These are phyloP conservation scores for Jacana jacana DNA, from an alignment of 2,113 vertebrate species.

Conservation along the genomic window DNA sequence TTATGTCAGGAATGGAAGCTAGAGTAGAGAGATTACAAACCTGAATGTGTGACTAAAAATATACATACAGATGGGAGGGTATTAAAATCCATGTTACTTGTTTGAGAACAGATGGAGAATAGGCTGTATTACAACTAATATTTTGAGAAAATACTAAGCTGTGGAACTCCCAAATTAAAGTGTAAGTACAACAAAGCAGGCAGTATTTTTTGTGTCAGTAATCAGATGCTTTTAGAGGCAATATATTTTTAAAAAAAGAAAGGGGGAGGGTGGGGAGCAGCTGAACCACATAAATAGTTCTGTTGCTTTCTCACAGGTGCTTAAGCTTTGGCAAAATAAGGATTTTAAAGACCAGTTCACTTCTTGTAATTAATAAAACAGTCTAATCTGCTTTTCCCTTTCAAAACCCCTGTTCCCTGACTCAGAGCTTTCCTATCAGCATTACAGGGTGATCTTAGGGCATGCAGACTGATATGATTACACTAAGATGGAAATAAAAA, in stretches of 20 bases:
- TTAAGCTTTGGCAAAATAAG: neutral
- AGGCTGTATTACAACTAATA: neutral
- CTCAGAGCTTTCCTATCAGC: neutral
- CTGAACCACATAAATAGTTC: neutral
- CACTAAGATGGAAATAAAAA: neutral
- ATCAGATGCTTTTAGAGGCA: neutral
- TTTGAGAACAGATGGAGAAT: slow-evolving; percentile 46
- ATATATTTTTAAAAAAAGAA: neutral
- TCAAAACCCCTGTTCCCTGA: neutral
- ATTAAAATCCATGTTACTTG: neutral
- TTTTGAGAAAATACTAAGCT: slow-evolving; percentile 3
- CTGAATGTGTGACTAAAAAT: slow-evolving; percentile 4
- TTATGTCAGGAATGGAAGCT: neutral
- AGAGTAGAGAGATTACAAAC: neutral
- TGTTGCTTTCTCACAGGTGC: neutral
- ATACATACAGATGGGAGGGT: neutral
- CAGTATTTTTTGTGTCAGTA: neutral
- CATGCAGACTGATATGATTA: neutral
- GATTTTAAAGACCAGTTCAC: neutral
- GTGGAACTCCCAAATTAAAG: neutral
- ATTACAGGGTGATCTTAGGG: neutral
- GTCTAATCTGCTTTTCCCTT: neutral
- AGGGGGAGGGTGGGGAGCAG: rapidly evolving
- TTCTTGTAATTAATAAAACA: neutral
- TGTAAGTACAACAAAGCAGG: neutral